Evolutionary conservation across 2,797 vertebrate species (phyloP).

Genomic region (Helicolenus hilgendorfi): DNA sequence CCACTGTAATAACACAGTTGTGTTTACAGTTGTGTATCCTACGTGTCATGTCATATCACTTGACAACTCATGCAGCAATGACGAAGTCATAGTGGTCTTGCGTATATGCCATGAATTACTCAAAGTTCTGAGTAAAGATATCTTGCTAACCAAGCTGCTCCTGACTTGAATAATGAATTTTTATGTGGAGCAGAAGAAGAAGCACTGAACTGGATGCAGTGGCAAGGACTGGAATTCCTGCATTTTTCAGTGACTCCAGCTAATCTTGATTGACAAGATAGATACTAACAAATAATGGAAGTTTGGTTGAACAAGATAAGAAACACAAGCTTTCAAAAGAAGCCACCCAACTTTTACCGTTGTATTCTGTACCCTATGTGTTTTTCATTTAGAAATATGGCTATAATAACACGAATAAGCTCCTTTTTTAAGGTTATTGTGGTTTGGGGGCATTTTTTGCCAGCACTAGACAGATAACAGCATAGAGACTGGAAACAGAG

Average conservation of each 20-base stretch:
- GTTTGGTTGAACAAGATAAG: not conserved
- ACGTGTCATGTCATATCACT: not conserved
- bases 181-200: constrained; percentile 12
- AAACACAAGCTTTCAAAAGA: not conserved
- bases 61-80: not conserved
- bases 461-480: too few relatives aligned
- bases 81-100: not conserved
- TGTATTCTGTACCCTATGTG: not conserved
- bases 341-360: not conserved
- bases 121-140: constrained; percentile 4
- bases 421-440: too few relatives aligned
- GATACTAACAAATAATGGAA: not conserved
- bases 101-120: not conserved
- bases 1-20: not conserved
- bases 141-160: constrained; percentile 5
- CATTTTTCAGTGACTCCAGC: constrained; percentile 19
- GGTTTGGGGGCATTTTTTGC: too few relatives aligned
- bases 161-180: constrained; percentile 23
- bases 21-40: not conserved
- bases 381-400: not conserved
- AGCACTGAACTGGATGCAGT: constrained; percentile 22
- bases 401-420: not conserved
- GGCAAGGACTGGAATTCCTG: not conserved
- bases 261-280: constrained; percentile 31
- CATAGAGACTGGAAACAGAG: too few relatives aligned